phyloP scores from a whole-genome alignment of 2,113 vertebrate species.

The Condylura cristata region DNA sequence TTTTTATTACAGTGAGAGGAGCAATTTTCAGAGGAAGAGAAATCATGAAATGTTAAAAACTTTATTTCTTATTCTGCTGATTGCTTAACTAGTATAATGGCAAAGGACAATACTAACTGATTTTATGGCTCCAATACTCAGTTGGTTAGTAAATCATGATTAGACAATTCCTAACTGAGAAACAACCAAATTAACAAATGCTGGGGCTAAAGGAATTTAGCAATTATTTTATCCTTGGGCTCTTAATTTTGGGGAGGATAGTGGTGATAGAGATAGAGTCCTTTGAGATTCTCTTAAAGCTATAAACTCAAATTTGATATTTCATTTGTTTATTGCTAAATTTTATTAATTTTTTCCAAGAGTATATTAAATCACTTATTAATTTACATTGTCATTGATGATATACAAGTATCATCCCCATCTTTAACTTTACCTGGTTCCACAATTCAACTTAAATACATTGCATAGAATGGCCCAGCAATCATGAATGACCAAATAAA shows the following conservation, averaged over 20 bases:
- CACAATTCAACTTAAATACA: too few relatives aligned
- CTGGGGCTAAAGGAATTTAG: neutral
- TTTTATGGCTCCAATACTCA: neutral
- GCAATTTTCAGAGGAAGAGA: constrained; percentile 12
- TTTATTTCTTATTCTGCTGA: neutral
- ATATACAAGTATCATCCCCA: too few relatives aligned
- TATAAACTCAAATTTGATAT: neutral
- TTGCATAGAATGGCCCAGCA: too few relatives aligned
- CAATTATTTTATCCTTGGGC: neutral
- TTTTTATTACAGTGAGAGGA: neutral
- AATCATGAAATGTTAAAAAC: neutral
- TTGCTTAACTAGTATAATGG: neutral
- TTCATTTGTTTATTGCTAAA: neutral
- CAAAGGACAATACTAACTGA: neutral
- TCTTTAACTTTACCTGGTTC: too few relatives aligned
- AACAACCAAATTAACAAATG: neutral
- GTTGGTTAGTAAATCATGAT: neutral
- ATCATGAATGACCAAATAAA: too few relatives aligned
- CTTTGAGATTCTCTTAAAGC: constrained; percentile 26
- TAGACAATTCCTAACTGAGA: neutral
- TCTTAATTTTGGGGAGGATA: neutral
- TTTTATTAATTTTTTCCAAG: neutral
- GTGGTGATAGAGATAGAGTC: neutral
- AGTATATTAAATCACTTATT: too few relatives aligned
- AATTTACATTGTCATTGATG: too few relatives aligned